Conservation (phyloP, 2,113 vertebrate genomes). For the Epinephelus fuscoguttatus region DNA sequence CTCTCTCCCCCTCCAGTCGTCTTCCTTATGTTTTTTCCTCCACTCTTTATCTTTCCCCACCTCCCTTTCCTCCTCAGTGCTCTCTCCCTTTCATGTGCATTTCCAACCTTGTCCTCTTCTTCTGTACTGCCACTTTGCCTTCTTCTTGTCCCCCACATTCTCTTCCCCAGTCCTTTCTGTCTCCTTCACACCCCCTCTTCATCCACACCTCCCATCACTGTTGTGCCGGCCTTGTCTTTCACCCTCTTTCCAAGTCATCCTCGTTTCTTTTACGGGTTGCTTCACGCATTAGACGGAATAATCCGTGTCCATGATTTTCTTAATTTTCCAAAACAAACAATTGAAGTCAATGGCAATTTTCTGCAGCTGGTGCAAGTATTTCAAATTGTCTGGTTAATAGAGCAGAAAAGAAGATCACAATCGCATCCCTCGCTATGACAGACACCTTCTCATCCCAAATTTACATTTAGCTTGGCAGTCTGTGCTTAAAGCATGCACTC, state of each 20-base stretch:
- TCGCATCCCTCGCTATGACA: neutral
- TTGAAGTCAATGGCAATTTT: slow-evolving; percentile 20
- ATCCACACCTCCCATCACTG: slow-evolving; percentile 13
- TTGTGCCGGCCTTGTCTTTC: slow-evolving; percentile 8
- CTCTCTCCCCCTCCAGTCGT: slow-evolving; percentile 17
- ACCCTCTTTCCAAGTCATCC: neutral
- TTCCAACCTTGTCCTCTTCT: slow-evolving; percentile 38
- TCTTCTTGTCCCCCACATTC: slow-evolving; percentile 22
- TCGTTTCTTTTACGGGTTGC: neutral
- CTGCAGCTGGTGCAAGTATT: neutral
- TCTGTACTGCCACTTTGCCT: slow-evolving; percentile 21
- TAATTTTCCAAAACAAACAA: slow-evolving; percentile 25
- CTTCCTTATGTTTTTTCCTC: slow-evolving; percentile 32
- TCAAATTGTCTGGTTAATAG: neutral
- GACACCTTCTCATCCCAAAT: neutral
- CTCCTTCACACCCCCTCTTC: slow-evolving; percentile 20
- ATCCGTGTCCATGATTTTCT: neutral
- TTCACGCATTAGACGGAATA: neutral
- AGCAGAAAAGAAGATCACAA: neutral
- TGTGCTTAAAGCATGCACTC: neutral
- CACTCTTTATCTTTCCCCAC: slow-evolving; percentile 33
- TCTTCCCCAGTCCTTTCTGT: neutral
- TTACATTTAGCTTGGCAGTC: neutral
- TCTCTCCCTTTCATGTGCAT: slow-evolving; percentile 45
- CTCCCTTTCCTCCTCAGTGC: slow-evolving; percentile 36